Evolutionary conservation across 2,113 vertebrate genomes (phyloP), one percentile per base, ranked within the genome.

Genomic region (Bos javanicus): DNA sequence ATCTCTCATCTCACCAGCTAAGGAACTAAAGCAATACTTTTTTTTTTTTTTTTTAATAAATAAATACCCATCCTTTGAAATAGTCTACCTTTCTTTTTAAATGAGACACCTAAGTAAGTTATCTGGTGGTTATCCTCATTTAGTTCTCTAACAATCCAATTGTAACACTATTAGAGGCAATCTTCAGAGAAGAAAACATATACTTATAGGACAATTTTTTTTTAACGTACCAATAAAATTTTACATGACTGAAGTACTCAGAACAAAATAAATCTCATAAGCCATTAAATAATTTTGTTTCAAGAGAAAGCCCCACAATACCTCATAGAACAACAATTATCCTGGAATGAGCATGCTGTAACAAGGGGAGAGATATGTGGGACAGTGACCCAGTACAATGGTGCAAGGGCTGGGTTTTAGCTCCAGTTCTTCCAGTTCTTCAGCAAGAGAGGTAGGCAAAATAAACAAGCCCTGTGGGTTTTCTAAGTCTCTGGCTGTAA

Each of bases 131-230:
- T 78, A 93, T 33, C 28, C 82, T 98, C 88, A 85, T 39, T 89
- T 97, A 95, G 80, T 39, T 91, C 39, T 89, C 39, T 74, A 91
- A 91, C 28, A 86, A 91, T 16, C 26, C 54, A 94, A 92, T 87
- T 94, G 62, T 48, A 96, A 90, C 48, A 50, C 36, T 36, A 87
- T 19, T 57, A 46, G 26, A 91, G 39, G 13, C n/a, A 90, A 93
- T 84, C 57, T 85, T 81, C 30, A n/a, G 67, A 91, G 52, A 91
- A 81, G 54, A 94, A 97, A 97, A 92, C 56, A 96, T 60, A 39
- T 26, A 90, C 39, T 95, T 92, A 94, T 1, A 23, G 43, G 30
- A 57, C 28, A 96, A 93, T 91, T 91, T 96, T 83, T 97, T 64
- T n/a, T 13, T 39, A 84, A 7, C 1, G 5, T n/a, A 93, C 57